Evolutionary conservation across 53 echinoderm and acorn worm genomes (phyloP).

Genomic region (Hippasteria phrygiana): DNA sequence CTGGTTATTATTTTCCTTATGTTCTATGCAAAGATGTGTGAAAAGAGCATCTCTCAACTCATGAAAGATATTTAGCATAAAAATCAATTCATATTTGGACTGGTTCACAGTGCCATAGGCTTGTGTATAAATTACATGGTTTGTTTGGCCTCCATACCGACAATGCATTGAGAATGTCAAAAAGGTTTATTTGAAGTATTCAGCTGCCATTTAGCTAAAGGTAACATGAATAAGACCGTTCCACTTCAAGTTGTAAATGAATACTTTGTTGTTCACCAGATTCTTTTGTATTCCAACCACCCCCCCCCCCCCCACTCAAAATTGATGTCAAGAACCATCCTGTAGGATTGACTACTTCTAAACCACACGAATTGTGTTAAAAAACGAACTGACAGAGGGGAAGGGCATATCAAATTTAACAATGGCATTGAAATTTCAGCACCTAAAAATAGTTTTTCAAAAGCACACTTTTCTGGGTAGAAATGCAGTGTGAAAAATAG

Average conservation of each 20-base stretch:
- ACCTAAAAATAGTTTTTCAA: constrained; percentile 28
- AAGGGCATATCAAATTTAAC: neutral
- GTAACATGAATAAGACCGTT: neutral
- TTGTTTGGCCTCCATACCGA: too few relatives aligned
- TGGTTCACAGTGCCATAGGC: too few relatives aligned
- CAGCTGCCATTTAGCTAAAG: too few relatives aligned
- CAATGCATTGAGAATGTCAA: too few relatives aligned
- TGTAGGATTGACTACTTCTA: neutral
- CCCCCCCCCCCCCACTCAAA: neutral
- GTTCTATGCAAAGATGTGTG: too few relatives aligned
- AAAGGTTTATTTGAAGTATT: too few relatives aligned
- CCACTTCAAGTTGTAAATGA: neutral
- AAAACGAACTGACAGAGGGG: neutral
- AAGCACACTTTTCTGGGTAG: constrained; percentile 46
- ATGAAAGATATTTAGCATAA: too few relatives aligned
- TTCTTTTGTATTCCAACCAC: neutral
- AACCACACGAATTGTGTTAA: neutral
- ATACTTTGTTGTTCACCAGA: neutral
- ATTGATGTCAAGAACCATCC: neutral
- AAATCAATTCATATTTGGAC: too few relatives aligned
- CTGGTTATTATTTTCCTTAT: too few relatives aligned
- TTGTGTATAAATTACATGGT: too few relatives aligned
- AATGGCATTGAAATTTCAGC: constrained; percentile 21
- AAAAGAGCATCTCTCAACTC: too few relatives aligned
- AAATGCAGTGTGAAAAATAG: constrained; percentile 53